Evolutionary conservation across 1,140 invertebrate genomes (phyloP), one percentile per base, ranked within the genome.

Genomic region (Holcopasites calliopsidis): DNA sequence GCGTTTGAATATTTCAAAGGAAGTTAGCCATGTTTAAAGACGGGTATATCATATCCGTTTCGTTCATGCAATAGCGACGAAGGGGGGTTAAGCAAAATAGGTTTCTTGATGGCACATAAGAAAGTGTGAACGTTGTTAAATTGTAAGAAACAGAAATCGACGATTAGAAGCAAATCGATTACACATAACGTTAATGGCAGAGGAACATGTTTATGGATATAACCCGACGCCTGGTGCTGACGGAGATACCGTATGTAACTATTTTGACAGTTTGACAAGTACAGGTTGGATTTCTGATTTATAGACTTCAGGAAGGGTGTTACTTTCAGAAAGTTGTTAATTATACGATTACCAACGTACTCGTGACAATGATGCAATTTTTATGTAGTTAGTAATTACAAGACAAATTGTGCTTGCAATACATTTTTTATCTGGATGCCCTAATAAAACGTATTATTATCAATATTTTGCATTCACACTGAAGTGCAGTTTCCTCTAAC

Each of bases 161-260:
- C 72, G 77, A 75, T 83, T 86, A 58, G 49, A 58, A 69, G 73
- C 65, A 69, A 85, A 84, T 81, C 54, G 69, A 77, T 69, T 68
- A 83, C 28, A 89, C 69, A 68, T 85, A 84, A 88, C 86, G 90
- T 92, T 92, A 87, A 92, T 91, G 90, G 90, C 91, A 91, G 90
- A 92, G 77, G 90, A 91, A 86, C 87, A 92, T 91, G 90, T 90
- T 78, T 91, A 91, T 84, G 91, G 91, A 84, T 92, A 91, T 80
- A 90, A 88, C 88, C 88, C 90, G 83, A 85, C 87, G 81, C 82
- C 85, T 87, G 89, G 88, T 73, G 88, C 85, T 87, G 87, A 91
- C 79, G 84, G 86, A 77, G 87, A 91, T 78, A 85, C 87, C 85
- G 90, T 91, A 91, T 85, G 90, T 91, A 91, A 79, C 66, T 80